Conservation (phyloP, 1,140 invertebrate genomes). For the Achatina immaculata region DNA sequence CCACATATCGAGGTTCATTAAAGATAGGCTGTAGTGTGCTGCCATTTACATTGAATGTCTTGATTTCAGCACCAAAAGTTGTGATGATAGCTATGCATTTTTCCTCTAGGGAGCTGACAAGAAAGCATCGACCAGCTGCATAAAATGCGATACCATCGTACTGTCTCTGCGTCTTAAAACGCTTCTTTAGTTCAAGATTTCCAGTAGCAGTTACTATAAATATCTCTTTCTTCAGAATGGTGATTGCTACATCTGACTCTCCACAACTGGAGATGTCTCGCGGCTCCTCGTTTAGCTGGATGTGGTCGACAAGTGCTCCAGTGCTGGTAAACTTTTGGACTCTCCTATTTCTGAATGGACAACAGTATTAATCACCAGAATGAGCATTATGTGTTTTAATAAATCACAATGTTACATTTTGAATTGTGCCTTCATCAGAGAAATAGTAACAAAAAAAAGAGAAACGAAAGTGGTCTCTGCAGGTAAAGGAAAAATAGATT, state of each 20-base stretch:
- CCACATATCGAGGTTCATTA: constrained; percentile 53
- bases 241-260: constrained; percentile 59
- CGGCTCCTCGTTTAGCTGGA: constrained; percentile 61
- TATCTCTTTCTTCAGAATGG: constrained; percentile 57
- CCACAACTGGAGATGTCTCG: constrained; percentile 59
- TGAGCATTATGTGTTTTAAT: too few species aligned
- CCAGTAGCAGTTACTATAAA: constrained; percentile 48
- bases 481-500: too few species aligned
- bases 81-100: constrained; percentile 55
- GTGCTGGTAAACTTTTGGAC: constrained; percentile 63
- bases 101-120: constrained; percentile 54
- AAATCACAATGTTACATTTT: too few species aligned
- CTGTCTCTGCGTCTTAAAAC: constrained; percentile 56
- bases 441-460: too few species aligned
- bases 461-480: too few species aligned
- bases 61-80: constrained; percentile 51
- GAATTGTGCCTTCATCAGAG: too few species aligned
- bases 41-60: constrained; percentile 44
- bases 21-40: constrained; percentile 43
- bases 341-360: constrained; percentile 48
- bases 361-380: too few species aligned
- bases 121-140: constrained; percentile 40
- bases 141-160: constrained; percentile 60
- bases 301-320: constrained; percentile 62
- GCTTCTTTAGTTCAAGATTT: constrained; percentile 51